Conservation (phyloP, 1,140 invertebrate genomes). For the Pantala flavescens region DNA sequence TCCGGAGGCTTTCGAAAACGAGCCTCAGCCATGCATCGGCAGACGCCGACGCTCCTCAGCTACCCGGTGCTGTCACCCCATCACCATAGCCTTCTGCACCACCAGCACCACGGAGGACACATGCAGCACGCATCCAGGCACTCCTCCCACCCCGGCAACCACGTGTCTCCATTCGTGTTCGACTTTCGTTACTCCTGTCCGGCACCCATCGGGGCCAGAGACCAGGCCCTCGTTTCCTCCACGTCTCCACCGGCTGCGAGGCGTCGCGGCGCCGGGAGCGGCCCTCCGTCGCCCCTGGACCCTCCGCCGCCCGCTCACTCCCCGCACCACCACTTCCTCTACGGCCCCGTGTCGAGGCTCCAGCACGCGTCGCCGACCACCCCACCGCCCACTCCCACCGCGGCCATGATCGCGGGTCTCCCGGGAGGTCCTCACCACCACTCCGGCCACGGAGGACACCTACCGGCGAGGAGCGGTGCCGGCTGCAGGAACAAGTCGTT, state of each 20-base stretch:
- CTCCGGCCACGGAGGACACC: background rate
- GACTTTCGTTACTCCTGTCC: background rate
- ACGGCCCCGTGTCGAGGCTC: background rate
- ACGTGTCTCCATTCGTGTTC: background rate
- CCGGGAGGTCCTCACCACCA: background rate
- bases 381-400: background rate
- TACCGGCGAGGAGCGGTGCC: background rate
- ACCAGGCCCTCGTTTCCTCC: background rate
- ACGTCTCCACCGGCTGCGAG: background rate
- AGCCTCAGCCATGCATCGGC: background rate
- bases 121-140: background rate
- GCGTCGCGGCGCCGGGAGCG: background rate
- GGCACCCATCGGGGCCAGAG: background rate
- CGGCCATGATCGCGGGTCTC: background rate
- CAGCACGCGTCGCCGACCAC: background rate
- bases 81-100: background rate
- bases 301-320: background rate
- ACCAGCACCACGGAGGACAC: background rate
- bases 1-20: too few species aligned
- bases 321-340: background rate
- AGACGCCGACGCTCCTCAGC: background rate
- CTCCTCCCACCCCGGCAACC: background rate
- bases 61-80: background rate
- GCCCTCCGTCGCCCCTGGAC: background rate
- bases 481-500: background rate